Percentiles rank a stretch among this genome's conserved stretches.
Evolutionary conservation across 1,140 invertebrate species (phyloP).

Genomic region (Euura lappo): DNA sequence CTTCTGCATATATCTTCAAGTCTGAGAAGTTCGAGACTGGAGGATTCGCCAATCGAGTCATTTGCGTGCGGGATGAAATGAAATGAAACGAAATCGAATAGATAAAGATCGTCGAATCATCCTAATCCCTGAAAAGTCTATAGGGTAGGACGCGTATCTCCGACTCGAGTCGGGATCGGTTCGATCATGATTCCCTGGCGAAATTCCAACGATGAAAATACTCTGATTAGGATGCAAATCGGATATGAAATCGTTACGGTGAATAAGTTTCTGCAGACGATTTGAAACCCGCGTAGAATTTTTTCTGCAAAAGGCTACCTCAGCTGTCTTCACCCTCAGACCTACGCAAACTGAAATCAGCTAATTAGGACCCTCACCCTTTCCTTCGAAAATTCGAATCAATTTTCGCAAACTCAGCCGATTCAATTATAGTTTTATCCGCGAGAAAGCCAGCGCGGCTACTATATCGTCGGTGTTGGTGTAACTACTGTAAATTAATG

Average conservation of each 20-base stretch:
- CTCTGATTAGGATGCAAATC: neutral
- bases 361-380: too few species aligned
- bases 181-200: neutral
- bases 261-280: neutral
- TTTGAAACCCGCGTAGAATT: too few species aligned
- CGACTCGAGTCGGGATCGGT: neutral
- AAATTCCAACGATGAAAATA: conserved; percentile 2
- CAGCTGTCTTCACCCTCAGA: too few species aligned
- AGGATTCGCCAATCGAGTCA: neutral
- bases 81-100: neutral
- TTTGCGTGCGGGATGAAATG: neutral
- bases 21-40: too few species aligned
- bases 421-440: too few species aligned
- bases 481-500: too few species aligned
- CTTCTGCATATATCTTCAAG: neutral
- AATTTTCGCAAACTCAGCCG: too few species aligned
- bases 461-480: too few species aligned
- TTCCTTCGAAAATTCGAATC: too few species aligned
- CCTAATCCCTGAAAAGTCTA: neutral
- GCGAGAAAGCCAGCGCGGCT: too few species aligned
- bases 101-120: neutral
- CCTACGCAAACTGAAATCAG: too few species aligned
- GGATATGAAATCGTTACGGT: neutral
- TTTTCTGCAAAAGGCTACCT: too few species aligned
- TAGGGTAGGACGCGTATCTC: neutral